phyloP scores from a whole-genome alignment of 2,888 invertebrate genomes.

The Mythimna pallens region DNA sequence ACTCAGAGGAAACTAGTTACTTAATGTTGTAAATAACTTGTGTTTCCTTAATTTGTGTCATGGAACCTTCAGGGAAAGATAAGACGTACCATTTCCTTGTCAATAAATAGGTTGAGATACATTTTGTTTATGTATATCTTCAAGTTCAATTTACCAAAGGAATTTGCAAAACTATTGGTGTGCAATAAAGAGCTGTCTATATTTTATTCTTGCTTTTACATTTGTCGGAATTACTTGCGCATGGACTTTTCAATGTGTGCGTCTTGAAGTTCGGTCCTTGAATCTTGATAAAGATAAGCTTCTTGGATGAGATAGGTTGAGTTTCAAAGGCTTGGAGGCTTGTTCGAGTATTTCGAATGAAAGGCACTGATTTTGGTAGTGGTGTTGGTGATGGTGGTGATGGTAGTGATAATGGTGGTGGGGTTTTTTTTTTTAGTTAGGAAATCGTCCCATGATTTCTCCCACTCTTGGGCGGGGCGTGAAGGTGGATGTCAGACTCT shows the following conservation, averaged over 20 bases:
- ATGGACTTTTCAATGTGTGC: background rate
- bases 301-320: background rate
- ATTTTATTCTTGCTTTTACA: background rate
- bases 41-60: conserved; percentile 59
- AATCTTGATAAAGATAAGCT: background rate
- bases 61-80: conserved; percentile 46
- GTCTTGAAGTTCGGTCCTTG: background rate
- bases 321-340: background rate
- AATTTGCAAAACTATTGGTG: conserved; percentile 28
- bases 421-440: no score
- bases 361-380: background rate
- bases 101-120: conserved; percentile 44
- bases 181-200: conserved; percentile 2
- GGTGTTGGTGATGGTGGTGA: no score
- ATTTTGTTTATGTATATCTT: conserved; percentile 48
- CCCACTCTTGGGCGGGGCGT: no score
- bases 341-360: background rate
- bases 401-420: no score
- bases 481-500: no score
- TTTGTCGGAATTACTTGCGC: background rate
- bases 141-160: conserved; percentile 29
- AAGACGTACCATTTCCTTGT: conserved; percentile 54
- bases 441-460: no score
- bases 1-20: conserved; percentile 43
- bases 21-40: conserved; percentile 41